Evolutionary conservation across 2,888 invertebrate genomes (phyloP).

Genomic region (Onthophagus sagittarius): DNA sequence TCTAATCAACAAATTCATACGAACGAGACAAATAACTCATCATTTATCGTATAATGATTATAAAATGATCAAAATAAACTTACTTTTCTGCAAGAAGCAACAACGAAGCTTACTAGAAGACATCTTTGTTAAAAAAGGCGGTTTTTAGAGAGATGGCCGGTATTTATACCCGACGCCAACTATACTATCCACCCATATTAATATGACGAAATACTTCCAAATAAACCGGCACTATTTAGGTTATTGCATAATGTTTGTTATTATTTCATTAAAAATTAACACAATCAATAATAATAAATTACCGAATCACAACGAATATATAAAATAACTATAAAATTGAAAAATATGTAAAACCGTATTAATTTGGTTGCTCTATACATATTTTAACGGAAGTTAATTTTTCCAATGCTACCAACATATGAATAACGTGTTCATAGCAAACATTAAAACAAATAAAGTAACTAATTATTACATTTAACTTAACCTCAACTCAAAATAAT

Average conservation of each 20-base stretch:
- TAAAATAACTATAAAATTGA: too few species aligned
- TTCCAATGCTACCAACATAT: background rate
- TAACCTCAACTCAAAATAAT: background rate
- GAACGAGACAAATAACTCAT: constrained; percentile 32
- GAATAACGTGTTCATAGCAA: background rate
- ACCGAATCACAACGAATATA: too few species aligned
- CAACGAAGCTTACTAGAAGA: background rate
- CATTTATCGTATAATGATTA: background rate
- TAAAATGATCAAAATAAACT: constrained; percentile 8
- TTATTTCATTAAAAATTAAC: too few species aligned
- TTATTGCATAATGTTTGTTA: too few species aligned
- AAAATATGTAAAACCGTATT: background rate
- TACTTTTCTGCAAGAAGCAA: background rate
- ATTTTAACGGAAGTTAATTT: too few species aligned
- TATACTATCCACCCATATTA: too few species aligned
- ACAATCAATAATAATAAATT: too few species aligned
- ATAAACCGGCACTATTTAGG: background rate
- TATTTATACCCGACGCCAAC: too few species aligned
- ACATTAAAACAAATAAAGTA: background rate
- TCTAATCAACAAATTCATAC: constrained; percentile 31
- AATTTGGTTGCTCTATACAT: too few species aligned
- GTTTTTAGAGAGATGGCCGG: background rate
- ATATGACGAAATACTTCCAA: background rate
- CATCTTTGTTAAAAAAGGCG: background rate
- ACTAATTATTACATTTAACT: background rate